These are phyloP conservation scores for Eilema griseolum DNA, from an alignment of 2,888 invertebrate species.

Conservation along the genomic window DNA sequence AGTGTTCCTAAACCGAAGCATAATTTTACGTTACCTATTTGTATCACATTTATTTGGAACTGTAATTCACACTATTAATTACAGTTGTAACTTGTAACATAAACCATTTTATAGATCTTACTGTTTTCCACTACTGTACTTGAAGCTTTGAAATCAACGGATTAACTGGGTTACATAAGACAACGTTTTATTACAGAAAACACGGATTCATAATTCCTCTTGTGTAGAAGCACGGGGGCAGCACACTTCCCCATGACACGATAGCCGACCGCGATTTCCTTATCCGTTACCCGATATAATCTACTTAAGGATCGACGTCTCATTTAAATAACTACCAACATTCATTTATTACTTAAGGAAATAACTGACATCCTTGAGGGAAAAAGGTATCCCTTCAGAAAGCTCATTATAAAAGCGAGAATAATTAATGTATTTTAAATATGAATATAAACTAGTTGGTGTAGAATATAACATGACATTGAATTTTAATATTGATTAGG, in stretches of 20 bases:
- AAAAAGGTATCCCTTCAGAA: constrained; percentile 49
- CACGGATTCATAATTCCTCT: constrained; percentile 25
- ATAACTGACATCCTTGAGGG: constrained; percentile 68
- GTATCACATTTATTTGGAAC: neutral
- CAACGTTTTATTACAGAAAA: neutral
- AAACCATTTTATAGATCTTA: neutral
- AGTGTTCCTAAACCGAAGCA: constrained; percentile 32
- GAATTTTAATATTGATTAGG: constrained; percentile 52
- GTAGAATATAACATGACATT: constrained; percentile 39
- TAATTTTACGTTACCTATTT: constrained; percentile 21
- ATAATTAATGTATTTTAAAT: constrained; percentile 54
- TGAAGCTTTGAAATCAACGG: neutral
- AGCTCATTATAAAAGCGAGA: constrained; percentile 50
- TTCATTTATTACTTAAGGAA: constrained; percentile 67
- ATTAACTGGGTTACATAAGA: neutral
- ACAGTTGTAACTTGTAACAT: constrained; percentile 7
- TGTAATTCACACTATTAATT: neutral
- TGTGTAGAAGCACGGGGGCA: constrained; percentile 53
- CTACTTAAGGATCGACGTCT: constrained; percentile 70
- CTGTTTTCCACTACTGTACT: neutral
- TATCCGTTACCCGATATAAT: constrained; percentile 80
- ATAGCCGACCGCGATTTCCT: constrained; percentile 75
- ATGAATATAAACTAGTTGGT: constrained; percentile 50
- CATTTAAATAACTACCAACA: constrained; percentile 80
- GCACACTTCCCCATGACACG: constrained; percentile 68